Evolutionary conservation across 1,140 invertebrate genomes (phyloP), one percentile per base, ranked within the genome.

Genomic region (Littorina saxatilis): DNA sequence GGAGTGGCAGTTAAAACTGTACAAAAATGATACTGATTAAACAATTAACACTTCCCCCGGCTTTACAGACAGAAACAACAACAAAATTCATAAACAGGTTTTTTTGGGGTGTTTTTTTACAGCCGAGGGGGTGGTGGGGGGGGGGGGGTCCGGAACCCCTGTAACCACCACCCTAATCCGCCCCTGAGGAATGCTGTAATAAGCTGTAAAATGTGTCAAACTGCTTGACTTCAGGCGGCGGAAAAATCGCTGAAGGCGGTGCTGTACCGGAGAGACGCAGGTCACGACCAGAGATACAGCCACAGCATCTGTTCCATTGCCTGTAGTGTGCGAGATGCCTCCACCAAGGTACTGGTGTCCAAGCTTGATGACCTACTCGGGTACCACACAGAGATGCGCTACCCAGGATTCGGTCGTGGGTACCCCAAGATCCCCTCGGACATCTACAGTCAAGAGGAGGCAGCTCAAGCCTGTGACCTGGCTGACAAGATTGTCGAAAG

Each of bases 181-280:
- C n/a, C n/a, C n/a, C n/a, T n/a, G n/a, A n/a, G n/a, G n/a, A n/a
- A n/a, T n/a, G n/a, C n/a, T n/a, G n/a, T n/a, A n/a, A n/a, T n/a
- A n/a, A n/a, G n/a, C n/a, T n/a, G n/a, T n/a, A n/a, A n/a, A n/a
- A n/a, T n/a, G n/a, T n/a, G n/a, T n/a, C n/a, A n/a, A n/a, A n/a
- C n/a, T n/a, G n/a, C n/a, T n/a, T n/a, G n/a, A n/a, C n/a, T n/a
- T n/a, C 52, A 84, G 83, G 52, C 76, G n/a, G 75, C 83, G 58
- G 83, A 84, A 29, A 84, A 84, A 70, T 79, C 83, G 15, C 39
- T 84, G 9, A 84, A 84, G 55, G 79, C 83, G 4, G 20, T 84
- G 37, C 39, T 79, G 32, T 84, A 74, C 37, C 74, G 77, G 39
- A 58, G 50, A 7, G 76, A 82, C 58, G 74, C 82, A 2, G 35